Conservation (phyloP, 2,888 invertebrate species). For the Tetragnatha montana region DNA sequence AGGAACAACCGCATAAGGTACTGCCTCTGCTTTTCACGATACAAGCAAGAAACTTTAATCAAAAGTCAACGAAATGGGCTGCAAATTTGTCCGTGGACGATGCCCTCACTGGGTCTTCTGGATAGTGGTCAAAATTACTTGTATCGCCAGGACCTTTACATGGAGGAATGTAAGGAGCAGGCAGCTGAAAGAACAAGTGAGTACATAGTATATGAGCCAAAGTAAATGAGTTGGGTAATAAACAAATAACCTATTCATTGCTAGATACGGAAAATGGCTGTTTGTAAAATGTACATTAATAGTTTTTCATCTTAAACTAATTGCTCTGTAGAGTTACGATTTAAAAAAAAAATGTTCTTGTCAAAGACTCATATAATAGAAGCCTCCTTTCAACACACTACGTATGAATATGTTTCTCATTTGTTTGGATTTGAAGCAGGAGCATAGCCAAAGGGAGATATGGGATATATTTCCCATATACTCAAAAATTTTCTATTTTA, state of each 20-base stretch:
- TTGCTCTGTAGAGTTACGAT: not conserved
- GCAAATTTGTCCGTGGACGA: constrained; percentile 72
- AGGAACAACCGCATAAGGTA: too few relatives aligned
- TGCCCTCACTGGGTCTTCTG: constrained; percentile 72
- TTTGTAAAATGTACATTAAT: too few relatives aligned
- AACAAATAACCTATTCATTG: not conserved
- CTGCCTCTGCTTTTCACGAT: not conserved
- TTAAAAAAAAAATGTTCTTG: too few relatives aligned
- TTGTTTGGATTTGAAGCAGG: too few relatives aligned
- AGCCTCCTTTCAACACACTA: too few relatives aligned
- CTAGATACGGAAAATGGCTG: not conserved
- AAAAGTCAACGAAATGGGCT: constrained; percentile 72
- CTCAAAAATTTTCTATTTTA: too few relatives aligned
- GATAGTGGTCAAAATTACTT: constrained; percentile 73
- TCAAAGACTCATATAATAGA: too few relatives aligned
- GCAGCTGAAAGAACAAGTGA: constrained; percentile 43
- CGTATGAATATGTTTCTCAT: too few relatives aligned
- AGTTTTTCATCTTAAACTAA: too few relatives aligned
- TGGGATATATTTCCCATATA: too few relatives aligned
- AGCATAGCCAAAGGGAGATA: too few relatives aligned
- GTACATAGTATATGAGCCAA: not conserved
- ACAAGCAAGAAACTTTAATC: not conserved
- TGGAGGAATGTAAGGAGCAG: constrained; percentile 73
- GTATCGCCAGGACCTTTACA: constrained; percentile 73
- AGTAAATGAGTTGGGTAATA: not conserved